Base-by-base conservation (phyloP, 2,797 vertebrate species). In the Knipowitschia caucasica region DNA sequence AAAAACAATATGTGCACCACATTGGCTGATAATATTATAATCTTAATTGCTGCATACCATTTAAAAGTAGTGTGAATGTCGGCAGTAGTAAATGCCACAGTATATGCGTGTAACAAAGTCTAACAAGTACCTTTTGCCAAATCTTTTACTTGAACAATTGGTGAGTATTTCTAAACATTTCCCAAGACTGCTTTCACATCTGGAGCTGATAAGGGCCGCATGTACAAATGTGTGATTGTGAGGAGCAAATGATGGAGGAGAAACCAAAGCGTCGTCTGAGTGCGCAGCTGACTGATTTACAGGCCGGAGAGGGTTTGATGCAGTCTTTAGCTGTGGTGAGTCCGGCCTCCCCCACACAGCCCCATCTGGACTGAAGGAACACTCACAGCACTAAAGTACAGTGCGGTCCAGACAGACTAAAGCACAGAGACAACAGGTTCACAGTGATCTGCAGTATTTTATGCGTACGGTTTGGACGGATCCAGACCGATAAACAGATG, bases 331-430 rank as follows among this genome's bases (percentile, higher is more conserved):
- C 52, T 66, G 10, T 34, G 12, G 14, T 35, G 14, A 54, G 40
- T 33, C 46, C n/a, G 40, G 53, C 49, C 49, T 69, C 53, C 58
- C 60, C 8, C 9, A 50, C 67, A 71, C 59, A 21, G 59, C 7
- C 7, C 71, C 72, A 81, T 77, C 73, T 82, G 76, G 76, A 68
- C 29, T 56, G 57, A n/a, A n/a, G 69, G 25, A 12, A n/a, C 11
- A 17, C 25, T 45, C 35, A 30, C 27, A 49, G 24, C 30, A 18
- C 33, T 24, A 33, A 55, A n/a, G 25, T 39, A 36, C 35, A 56
- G 60, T n/a, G 31, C 12, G 31, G 53, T 38, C 56, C 53, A 3
- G 35, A 18, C 59, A 53, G 55, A 50, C 24, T 50, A 34, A 18
- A 21, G 47, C 20, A 12, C 30, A 29, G 35, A 11, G 21, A 43